Base-by-base conservation (phyloP, 2,888 invertebrate genomes). In the Drosophila subsilvestris region DNA sequence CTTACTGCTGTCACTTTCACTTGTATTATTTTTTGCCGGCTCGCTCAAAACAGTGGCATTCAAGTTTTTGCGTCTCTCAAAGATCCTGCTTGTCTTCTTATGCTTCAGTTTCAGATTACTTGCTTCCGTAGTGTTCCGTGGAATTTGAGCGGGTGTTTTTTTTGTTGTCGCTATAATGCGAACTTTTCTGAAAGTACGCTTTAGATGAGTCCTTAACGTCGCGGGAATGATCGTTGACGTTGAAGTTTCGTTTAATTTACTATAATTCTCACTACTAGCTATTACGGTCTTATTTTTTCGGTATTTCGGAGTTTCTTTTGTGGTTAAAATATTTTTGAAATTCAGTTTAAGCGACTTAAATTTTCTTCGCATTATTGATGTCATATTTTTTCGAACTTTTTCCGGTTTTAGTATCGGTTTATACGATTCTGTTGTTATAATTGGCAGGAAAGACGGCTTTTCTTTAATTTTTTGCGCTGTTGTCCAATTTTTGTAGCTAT, bases 51-150 rank as follows among this genome's bases (percentile, higher is more conserved):
- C 12, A 9, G 70, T 71, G 14, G 37, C 17, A 29, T 71, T 71
- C 0, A 54, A 53, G 8, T 22, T 1, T 22, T 63, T 63, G 12
- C 70, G 57, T 25, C 70, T 53, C 20, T 72, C 47, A 22, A 57
- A 71, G 12, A 71, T 62, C 22, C 70, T 43, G 29, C 57, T 63
- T 2, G 70, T 47, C 17, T 71, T 71, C n/a, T 71, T 71, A 14
- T 53, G 29, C 37, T 71, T 72, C 10, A 9, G 4, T 29, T 57
- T 53, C 0, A 32, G 3, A 12, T 56, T 62, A 25, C 8, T 49
- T 0, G 44, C 4, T 20, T 42, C 50, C 4, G 72, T 71, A 1
- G 47, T 32, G 43, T 63, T 71, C 1, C 32, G 22, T 8, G 51
- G 18, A 53, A 32, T 54, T 44, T 53, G 43, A 12, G 18, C 10